phyloP scores from a whole-genome alignment of 2,797 vertebrate species.

The Mionectes olivaceus region DNA sequence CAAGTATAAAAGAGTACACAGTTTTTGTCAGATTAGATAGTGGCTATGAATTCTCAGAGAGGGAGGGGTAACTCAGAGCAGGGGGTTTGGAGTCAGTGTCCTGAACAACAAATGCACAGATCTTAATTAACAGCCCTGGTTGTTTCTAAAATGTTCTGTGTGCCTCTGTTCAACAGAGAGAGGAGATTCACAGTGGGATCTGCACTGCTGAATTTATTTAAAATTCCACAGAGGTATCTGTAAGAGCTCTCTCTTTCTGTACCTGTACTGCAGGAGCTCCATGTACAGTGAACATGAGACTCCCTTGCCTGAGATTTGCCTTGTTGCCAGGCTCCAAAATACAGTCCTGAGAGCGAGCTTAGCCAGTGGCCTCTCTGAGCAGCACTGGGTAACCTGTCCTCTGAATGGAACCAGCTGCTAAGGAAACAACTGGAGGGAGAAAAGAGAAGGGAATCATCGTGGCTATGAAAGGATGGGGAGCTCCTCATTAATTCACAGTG shows the following conservation, averaged over 20 bases:
- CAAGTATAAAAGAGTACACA: constrained; percentile 63
- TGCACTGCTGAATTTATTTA: neutral
- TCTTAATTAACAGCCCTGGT: constrained; percentile 19
- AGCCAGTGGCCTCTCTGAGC: neutral
- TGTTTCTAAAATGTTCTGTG: neutral
- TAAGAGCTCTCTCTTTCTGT: neutral
- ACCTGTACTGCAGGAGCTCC: neutral
- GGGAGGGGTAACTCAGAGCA: constrained; percentile 24
- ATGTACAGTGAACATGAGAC: neutral
- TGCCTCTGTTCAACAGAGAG: neutral
- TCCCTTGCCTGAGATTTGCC: neutral
- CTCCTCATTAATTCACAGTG: neutral
- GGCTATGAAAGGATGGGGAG: neutral
- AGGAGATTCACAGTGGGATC: neutral
- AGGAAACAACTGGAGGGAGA: neutral
- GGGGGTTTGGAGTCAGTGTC: neutral
- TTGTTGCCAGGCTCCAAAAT: neutral
- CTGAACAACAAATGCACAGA: constrained; percentile 13
- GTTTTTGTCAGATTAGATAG: constrained; percentile 63
- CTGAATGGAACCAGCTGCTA: neutral
- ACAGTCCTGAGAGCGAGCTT: neutral
- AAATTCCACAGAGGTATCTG: neutral
- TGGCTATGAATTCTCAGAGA: constrained; percentile 3
- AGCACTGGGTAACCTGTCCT: neutral
- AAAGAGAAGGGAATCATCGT: neutral